Base-by-base conservation (phyloP, 2,888 invertebrate genomes). In the Polietes domitor region DNA sequence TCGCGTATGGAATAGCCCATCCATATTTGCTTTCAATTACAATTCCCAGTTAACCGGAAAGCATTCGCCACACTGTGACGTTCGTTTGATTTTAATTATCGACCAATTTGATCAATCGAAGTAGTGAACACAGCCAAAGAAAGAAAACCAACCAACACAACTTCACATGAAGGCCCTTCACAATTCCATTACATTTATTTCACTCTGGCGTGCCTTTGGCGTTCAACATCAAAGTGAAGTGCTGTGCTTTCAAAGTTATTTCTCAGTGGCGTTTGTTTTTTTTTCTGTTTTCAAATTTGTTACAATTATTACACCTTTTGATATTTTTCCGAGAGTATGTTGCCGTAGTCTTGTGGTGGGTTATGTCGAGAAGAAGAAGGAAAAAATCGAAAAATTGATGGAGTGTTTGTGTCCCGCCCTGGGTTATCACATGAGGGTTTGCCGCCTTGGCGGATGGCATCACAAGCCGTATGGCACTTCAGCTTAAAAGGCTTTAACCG, bases 251-350 rank as follows among this genome's bases (percentile, higher is more conserved):
- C 19, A 37, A n/a, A 41, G 41, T 24, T 24, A 1, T 7, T 15
- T 17, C 32, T 0, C 7, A 12, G n/a, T 7, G 43, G 15, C 68
- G n/a, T 68, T 37, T 32, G 21, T 58, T 17, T 58, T 1, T 17
- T 10, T 63, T 63, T 37, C 1, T 63, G 6, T 68, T 41, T 43
- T 43, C 10, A 21, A 43, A 79, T 79, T 84, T 81, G 81, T 50
- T 68, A 84, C 73, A 84, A 76, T 41, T 47, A 32, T 73, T 21
- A 73, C 68, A 76, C 73, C 81, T 76, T 84, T 84, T 84, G 78
- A 81, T 76, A 76, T 79, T 77, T 68, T 73, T 78, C 68, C 75
- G 84, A 50, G 76, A 76, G 53, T 65, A 37, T 43, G 78, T 78
- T 47, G 24, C 15, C 65, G 17, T 17, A 17, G n/a, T 15, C 32